Conservation (phyloP, 1,140 invertebrate species). For the Brachionus plicatilis region DNA sequence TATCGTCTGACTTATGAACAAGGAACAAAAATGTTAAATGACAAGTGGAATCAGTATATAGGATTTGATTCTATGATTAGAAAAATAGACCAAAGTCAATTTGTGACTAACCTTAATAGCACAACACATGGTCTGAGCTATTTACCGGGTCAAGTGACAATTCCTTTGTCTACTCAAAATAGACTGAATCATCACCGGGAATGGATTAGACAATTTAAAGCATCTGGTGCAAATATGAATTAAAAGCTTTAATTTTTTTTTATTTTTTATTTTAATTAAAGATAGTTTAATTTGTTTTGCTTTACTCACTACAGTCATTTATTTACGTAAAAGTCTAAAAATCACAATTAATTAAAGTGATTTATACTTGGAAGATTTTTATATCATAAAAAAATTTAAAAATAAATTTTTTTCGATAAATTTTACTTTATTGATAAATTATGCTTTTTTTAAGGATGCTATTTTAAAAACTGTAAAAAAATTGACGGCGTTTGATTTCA, state of each 20-base stretch:
- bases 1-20: not conserved
- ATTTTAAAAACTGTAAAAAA: too few relatives aligned
- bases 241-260: constrained; percentile 7
- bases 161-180: constrained; percentile 7
- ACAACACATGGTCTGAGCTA: not conserved
- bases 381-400: not conserved
- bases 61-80: constrained; percentile 14
- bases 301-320: not conserved
- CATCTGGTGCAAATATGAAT: constrained; percentile 20
- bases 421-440: not conserved
- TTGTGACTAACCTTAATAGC: not conserved
- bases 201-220: constrained; percentile 34
- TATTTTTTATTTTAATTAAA: not conserved
- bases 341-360: not conserved
- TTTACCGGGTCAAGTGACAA: not conserved
- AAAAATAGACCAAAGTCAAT: constrained; percentile 13
- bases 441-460: not conserved
- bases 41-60: constrained; percentile 30
- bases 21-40: not conserved
- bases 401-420: not conserved
- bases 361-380: not conserved
- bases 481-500: too few relatives aligned
- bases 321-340: not conserved
- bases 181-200: constrained; percentile 30
- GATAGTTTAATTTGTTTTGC: not conserved